phyloP scores from a whole-genome alignment of 2,797 vertebrate genomes.

The Jordanella pulchra region DNA sequence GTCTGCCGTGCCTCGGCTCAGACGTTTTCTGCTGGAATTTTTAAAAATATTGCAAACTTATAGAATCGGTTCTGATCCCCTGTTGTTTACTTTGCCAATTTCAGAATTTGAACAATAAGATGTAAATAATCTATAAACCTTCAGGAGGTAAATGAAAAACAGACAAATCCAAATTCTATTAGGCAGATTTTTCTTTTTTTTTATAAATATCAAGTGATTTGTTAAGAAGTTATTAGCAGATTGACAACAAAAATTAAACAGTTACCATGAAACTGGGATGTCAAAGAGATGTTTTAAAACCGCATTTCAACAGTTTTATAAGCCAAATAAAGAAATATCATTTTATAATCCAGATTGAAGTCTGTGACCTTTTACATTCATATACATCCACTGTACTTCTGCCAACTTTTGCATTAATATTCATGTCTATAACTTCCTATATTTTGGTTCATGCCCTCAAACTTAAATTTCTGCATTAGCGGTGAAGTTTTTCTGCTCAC shows the following conservation, averaged over 20 bases:
- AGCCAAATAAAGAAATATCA: neutral
- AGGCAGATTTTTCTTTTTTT: neutral
- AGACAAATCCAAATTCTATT: neutral
- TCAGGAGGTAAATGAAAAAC: neutral
- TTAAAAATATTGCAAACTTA: neutral
- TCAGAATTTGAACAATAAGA: neutral
- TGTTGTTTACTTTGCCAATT: neutral
- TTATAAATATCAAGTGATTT: neutral
- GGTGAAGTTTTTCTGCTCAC: neutral
- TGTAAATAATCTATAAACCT: neutral
- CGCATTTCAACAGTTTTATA: neutral
- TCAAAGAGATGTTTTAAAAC: neutral
- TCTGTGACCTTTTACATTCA: conserved; percentile 3
- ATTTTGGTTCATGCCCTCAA: neutral
- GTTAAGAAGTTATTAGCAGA: neutral
- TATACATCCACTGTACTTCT: neutral
- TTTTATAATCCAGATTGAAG: neutral
- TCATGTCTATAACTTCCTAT: neutral
- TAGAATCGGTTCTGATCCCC: neutral
- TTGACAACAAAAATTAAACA: neutral
- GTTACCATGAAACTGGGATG: neutral
- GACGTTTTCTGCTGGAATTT: conserved; percentile 17
- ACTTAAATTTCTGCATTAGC: conserved; percentile 1
- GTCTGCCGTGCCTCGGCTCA: neutral
- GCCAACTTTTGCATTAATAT: neutral